Evolutionary conservation across 2,888 invertebrate species (phyloP).

Genomic region (Hydropsyche betteni): DNA sequence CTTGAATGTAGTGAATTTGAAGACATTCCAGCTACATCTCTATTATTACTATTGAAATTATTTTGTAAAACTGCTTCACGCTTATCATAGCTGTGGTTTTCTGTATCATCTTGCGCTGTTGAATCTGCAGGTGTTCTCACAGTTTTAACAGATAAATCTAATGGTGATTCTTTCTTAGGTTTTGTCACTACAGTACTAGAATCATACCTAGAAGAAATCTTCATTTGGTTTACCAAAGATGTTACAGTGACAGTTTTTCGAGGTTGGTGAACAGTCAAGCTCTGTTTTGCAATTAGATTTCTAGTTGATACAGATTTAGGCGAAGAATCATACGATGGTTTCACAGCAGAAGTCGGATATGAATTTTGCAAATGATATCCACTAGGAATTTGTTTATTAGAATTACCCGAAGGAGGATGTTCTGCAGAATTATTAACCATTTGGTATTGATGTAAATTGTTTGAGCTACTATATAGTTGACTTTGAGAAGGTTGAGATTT

Average conservation of each 20-base stretch:
- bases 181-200: constrained; percentile 55
- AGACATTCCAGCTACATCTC: constrained; percentile 56
- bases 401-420: constrained; percentile 50
- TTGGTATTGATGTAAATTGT: constrained; percentile 48
- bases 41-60: constrained; percentile 56
- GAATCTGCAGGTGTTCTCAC: constrained; percentile 89
- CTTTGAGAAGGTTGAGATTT: constrained; percentile 33
- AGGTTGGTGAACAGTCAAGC: constrained; percentile 60
- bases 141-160: constrained; percentile 90
- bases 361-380: constrained; percentile 56
- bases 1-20: constrained; percentile 48
- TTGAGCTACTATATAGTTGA: constrained; percentile 41
- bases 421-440: constrained; percentile 46
- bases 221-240: constrained; percentile 60
- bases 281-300: constrained; percentile 58
- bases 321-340: constrained; percentile 49
- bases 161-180: constrained; percentile 78
- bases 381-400: constrained; percentile 56
- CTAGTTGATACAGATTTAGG: constrained; percentile 56
- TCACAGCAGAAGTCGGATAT: constrained; percentile 51
- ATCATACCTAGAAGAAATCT: constrained; percentile 43
- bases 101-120: constrained; percentile 76
- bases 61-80: constrained; percentile 55
- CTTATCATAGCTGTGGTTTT: constrained; percentile 61
- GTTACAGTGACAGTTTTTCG: constrained; percentile 66